Evolutionary conservation across 2,888 invertebrate species (phyloP).

Genomic region (Xestia ashworthii): DNA sequence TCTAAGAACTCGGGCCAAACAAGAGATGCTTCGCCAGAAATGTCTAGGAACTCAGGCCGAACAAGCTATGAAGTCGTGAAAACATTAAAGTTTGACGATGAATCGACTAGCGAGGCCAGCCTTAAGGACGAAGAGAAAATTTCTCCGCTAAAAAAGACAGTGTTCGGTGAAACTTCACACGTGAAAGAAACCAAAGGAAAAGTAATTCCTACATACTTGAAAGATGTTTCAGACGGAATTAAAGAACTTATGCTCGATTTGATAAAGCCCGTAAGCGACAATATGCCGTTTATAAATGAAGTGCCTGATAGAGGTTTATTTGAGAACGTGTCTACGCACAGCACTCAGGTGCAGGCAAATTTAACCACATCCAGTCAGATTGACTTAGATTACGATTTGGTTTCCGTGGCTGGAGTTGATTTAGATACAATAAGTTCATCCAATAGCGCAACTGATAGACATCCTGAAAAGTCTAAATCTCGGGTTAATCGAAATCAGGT

Average conservation of each 20-base stretch:
- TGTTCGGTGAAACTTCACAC: constrained; percentile 76
- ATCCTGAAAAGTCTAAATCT: neutral
- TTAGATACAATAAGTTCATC: constrained; percentile 3
- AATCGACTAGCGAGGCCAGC: constrained; percentile 72
- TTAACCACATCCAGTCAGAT: constrained; percentile 82
- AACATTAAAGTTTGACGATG: constrained; percentile 83
- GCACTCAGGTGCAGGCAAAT: constrained; percentile 82
- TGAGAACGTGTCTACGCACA: constrained; percentile 71
- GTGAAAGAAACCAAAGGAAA: constrained; percentile 75
- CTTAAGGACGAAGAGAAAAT: constrained; percentile 61
- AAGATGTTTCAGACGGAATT: constrained; percentile 79
- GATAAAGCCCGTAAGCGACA: constrained; percentile 81
- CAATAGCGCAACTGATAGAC: neutral
- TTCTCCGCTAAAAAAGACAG: constrained; percentile 79
- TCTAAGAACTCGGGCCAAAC: constrained; percentile 67
- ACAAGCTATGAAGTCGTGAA: constrained; percentile 82
- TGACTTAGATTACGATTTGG: constrained; percentile 73
- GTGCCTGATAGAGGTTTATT: constrained; percentile 45
- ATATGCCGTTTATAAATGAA: constrained; percentile 70
- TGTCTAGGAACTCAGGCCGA: constrained; percentile 64
- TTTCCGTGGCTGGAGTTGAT: constrained; percentile 68
- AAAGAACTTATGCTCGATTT: constrained; percentile 84
- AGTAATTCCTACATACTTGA: constrained; percentile 82
- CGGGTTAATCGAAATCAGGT: constrained; percentile 36
- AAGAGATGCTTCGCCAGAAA: constrained; percentile 54